Conservation (phyloP, 1,140 invertebrate species). For the Diachasma alloeum region DNA sequence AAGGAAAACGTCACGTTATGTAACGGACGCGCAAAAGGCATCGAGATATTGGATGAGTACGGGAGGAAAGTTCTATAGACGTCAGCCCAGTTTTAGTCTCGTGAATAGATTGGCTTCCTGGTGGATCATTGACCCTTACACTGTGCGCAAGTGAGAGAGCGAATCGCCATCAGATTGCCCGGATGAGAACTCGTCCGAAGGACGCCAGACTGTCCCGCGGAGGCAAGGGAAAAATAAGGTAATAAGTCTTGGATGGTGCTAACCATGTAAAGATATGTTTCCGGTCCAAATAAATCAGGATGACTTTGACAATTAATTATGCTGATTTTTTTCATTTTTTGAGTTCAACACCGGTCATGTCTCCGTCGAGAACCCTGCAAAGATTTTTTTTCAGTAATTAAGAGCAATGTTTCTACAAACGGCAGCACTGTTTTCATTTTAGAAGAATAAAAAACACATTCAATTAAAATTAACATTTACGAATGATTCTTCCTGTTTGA, state of each 20-base stretch:
- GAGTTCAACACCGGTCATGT: too few species aligned
- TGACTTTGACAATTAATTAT: too few species aligned
- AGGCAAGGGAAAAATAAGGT: neutral
- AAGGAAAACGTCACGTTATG: neutral
- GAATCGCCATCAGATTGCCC: neutral
- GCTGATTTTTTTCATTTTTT: too few species aligned
- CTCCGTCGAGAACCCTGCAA: too few species aligned
- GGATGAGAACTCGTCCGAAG: neutral
- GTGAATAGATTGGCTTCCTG: slow-evolving; percentile 26
- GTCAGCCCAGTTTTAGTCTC: slow-evolving; percentile 22
- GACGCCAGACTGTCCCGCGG: neutral
- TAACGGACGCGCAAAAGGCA: neutral
- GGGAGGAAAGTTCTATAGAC: slow-evolving; percentile 24
- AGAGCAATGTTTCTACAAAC: too few species aligned
- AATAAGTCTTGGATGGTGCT: neutral
- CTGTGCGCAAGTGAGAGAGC: neutral
- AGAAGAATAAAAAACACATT: too few species aligned
- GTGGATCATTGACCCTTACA: slow-evolving; percentile 21
- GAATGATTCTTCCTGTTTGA: too few species aligned
- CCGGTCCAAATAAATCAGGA: too few species aligned
- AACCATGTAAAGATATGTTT: neutral
- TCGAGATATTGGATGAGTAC: slow-evolving; percentile 4
- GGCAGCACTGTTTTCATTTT: too few species aligned
- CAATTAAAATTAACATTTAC: too few species aligned
- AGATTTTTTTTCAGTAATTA: too few species aligned